A percentile compares a stretch with the other conserved stretches of the same genome.
These are phyloP conservation scores for Parotia lawesii DNA, from an alignment of 2,113 vertebrate genomes.

Conservation along the genomic window DNA sequence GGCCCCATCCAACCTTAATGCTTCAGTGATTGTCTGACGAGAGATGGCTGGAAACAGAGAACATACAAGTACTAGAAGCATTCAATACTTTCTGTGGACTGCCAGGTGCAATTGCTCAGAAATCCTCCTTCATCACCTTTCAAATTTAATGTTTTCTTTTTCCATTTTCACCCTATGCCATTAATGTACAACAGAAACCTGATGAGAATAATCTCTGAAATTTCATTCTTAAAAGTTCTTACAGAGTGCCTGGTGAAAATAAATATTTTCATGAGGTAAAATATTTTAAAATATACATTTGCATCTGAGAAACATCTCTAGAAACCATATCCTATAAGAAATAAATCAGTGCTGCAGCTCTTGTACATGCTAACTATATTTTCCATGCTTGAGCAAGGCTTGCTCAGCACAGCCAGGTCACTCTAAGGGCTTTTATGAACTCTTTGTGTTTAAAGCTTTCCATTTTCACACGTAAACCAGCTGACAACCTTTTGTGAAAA, in stretches of 20 bases:
- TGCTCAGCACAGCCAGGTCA: background rate
- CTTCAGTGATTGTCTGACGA: background rate
- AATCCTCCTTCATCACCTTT: background rate
- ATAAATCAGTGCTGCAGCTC: background rate
- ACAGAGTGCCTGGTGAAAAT: background rate
- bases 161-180: background rate
- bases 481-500: background rate
- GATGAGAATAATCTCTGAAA: background rate
- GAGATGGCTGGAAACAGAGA: background rate
- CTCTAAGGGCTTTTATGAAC: background rate
- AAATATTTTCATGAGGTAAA: background rate
- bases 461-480: background rate
- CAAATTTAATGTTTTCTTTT: background rate
- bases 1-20: background rate
- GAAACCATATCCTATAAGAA: background rate
- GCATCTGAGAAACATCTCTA: background rate
- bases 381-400: background rate
- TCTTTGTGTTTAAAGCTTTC: background rate
- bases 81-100: background rate
- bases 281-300: background rate
- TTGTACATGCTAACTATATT: background rate
- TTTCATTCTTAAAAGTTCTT: background rate
- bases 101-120: background rate
- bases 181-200: background rate
- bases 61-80: background rate